Evolutionary conservation across 2,797 vertebrate genomes (phyloP), one percentile per base, ranked within the genome.

Genomic region (Morelia viridis): DNA sequence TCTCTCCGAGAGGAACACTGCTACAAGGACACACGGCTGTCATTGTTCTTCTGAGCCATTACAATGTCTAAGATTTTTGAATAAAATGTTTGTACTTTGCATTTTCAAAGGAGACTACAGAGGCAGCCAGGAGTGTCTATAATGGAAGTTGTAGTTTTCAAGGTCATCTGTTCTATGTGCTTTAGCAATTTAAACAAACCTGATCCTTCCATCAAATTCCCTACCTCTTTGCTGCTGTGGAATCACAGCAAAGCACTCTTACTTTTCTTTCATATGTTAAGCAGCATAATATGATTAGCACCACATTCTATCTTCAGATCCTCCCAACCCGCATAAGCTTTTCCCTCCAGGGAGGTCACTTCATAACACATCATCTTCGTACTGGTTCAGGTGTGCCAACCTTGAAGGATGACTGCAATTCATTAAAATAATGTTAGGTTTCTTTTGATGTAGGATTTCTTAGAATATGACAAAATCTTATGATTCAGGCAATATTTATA

Each of bases 401-500:
- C 92, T 88, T 95, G 91, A 93, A 95, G 65, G 92, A 90, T 22
- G 58, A 71, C 91, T 94, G 58, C 71, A 93, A 93, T 90, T 87
- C 53, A 89, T 91, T 94, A 94, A 96, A 88, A 92, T 93, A 92
- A 86, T 95, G 86, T 96, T 96, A 0, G 24, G 85, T 91, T 96
- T 93, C 24, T 26, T 97, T 96, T 96, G 91, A 96, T 95, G 94
- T 95, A 95, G 93, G 88, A 93, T 96, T 97, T 96, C 96, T 96
- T 96, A 96, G 94, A 96, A 68, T 95, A 95, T 94, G 91, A 94
- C 22, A 92, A 41, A 93, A 31, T 96, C 97, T 96, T 96, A 96
- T 95, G 88, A 96, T 88, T 93, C 96, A 95, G 94, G 94, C 91
- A 91, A 89, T 97, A 96, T 97, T 97, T 97, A 96, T 97, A 97